Evolutionary conservation across 2,113 vertebrate genomes (phyloP), one percentile per base, ranked within the genome.

Genomic region (Syngnathus typhle): DNA sequence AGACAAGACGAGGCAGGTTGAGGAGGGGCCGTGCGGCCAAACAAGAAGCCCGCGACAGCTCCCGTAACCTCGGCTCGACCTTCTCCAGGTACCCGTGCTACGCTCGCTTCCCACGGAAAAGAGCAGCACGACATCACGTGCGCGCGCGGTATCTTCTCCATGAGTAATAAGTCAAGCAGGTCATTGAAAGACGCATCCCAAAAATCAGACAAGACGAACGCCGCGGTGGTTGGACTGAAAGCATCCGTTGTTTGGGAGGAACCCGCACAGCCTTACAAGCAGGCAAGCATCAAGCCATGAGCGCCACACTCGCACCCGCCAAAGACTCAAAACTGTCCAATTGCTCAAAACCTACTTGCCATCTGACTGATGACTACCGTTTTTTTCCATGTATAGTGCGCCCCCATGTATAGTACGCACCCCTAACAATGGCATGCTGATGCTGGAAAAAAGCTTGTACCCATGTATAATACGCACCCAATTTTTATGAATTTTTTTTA

Each of bases 201-300:
- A 41, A 41, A 41, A 41, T 41, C 41, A 8, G 8, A 41, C 41
- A 41, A 41, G 41, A 11, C 8, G 41, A 12, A 43, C 2, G 12
- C 41, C 27, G 64, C 39, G 11, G 10, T 55, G 51, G 56, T 6
- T 3, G 65, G 72, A 77, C 85, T 89, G 84, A 91, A 90, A 84
- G 81, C 72, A 60, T 37, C 51, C 59, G 81, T 88, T 91, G 87
- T 89, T 78, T 21, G 58, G 3, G 1, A 32, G 75, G 76, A 82
- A 86, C 86, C 87, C 85, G 85, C 65, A 66, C 59, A 36, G 55
- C 78, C 78, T 84, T 83, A 84, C 72, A 66, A 74, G 64, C 72
- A 77, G 77, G 56, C 76, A 81, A 38, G 65, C 73, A 32, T 32
- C 27, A 32, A 84, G 74, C 77, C 79, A 51, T 81, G 38, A 47